phyloP scores from a whole-genome alignment of 2,888 invertebrate species.

The Melolontha melolontha region DNA sequence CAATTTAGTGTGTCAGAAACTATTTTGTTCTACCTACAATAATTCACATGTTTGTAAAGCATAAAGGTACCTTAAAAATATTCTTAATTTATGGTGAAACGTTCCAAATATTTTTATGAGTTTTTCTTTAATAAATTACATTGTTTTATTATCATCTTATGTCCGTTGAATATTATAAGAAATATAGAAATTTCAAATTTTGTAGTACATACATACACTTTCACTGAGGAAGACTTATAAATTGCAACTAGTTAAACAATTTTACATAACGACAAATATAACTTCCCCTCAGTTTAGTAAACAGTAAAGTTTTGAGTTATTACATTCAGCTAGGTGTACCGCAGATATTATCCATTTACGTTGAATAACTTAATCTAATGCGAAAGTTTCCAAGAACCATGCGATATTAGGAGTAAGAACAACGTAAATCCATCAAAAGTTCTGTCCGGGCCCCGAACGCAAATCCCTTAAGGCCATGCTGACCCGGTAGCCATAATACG shows the following conservation, averaged over 20 bases:
- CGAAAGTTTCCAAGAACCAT: slow-evolving; percentile 39
- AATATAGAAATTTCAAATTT: no score
- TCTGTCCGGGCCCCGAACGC: slow-evolving; percentile 34
- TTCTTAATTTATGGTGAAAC: no score
- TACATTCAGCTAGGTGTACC: slow-evolving; percentile 20
- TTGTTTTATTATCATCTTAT: no score
- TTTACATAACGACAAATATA: slow-evolving; percentile 28
- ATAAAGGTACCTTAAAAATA: no score
- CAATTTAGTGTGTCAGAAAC: no score
- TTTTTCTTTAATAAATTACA: no score
- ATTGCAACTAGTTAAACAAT: slow-evolving; percentile 15
- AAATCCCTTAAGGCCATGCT: slow-evolving; percentile 43
- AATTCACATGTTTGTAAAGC: no score
- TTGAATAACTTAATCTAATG: slow-evolving; percentile 41
- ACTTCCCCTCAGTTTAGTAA: slow-evolving; percentile 23
- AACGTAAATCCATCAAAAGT: slow-evolving; percentile 43
- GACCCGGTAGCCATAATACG: slow-evolving; percentile 46
- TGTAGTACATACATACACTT: no score
- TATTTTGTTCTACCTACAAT: no score
- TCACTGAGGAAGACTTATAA: neutral
- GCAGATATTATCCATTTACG: slow-evolving; percentile 40
- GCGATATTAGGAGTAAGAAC: slow-evolving; percentile 41
- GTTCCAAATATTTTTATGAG: no score
- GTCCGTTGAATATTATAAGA: no score
- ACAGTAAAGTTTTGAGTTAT: slow-evolving; percentile 33